Evolutionary conservation across 2,888 invertebrate genomes (phyloP).

Genomic region (Mythimna albipuncta): DNA sequence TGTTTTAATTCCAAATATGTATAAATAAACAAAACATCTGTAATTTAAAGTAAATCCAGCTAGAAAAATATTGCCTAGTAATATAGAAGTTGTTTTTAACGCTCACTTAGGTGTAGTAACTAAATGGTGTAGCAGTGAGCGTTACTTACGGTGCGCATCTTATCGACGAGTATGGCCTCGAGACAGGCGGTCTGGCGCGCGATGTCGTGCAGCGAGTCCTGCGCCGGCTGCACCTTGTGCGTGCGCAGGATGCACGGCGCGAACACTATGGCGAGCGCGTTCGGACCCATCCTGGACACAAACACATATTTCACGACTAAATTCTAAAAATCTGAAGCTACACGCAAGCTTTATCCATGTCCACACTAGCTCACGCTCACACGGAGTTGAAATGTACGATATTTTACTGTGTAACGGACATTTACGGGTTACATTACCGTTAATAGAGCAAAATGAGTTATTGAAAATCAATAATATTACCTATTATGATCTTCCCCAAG

Average conservation of each 20-base stretch:
- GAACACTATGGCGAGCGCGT: constrained; percentile 97
- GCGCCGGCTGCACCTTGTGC: constrained; percentile 96
- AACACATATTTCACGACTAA: background rate
- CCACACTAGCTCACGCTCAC: no score
- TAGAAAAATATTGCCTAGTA: no score
- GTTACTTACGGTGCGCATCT: constrained; percentile 90
- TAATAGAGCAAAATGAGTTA: no score
- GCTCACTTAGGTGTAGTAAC: no score
- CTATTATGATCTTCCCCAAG: constrained; percentile 95
- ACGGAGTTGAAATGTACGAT: no score
- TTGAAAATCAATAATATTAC: constrained; percentile 62
- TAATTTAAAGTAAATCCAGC: no score
- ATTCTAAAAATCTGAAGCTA: background rate
- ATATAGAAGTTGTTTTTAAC: no score
- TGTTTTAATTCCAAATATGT: no score
- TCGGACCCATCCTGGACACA: constrained; percentile 94
- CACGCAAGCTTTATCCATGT: no score
- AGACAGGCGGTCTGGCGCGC: constrained; percentile 97
- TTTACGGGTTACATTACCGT: background rate
- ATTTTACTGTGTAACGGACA: background rate
- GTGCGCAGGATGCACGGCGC: constrained; percentile 98
- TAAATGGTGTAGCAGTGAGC: no score
- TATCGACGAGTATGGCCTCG: constrained; percentile 97
- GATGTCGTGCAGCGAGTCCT: constrained; percentile 97
- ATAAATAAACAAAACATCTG: no score